Evolutionary conservation across 37 sponge, comb jelly and placozoan species (phyloP), one percentile per base, ranked within the genome.

Genomic region (Ianthella basta): DNA sequence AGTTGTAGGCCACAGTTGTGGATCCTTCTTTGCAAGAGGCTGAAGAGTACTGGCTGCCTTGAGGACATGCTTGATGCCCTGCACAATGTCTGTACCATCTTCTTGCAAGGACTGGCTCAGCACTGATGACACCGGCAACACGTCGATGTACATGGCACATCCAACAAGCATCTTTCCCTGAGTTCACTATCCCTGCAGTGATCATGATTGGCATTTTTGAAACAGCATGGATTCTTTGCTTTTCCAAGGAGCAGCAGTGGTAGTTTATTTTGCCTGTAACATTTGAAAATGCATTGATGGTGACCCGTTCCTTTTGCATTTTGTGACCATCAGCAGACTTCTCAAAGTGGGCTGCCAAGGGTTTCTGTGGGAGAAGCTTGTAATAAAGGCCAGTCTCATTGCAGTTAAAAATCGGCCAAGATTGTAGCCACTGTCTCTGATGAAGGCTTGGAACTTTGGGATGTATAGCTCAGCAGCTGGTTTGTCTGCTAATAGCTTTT

Each of bases 201-300:
- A 30, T 77, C 59, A 37, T 36, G 50, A 59, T 77, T 65, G 34
- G 84, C 60, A 56, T 82, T 73, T 20, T 80, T 88, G 60, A 88
- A 89, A 59, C 85, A 89, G 8, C 82, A 18, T 55, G 82, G 89
- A 81, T 79, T 84, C 34, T 68, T 54, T 23, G 72, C 56, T 33
- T 89, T 89, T 15, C 89, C 89, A 33, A 84, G 80, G 6, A 89
- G 79, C 56, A 84, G 37, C 70, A 88, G 37, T n/a, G 82, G 89
- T 59, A 89, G 55, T 41, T 85, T 89, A 38, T 67, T 56, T 32
- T 39, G 36, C 84, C 84, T 32, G 73, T 72, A 56, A 55, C 72
- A 33, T 83, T 83, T 23, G 72, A 65, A 30, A 72, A 83, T 69
- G 72, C 67, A 55, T 21, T 83, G 27, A 83, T 55, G 20, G 78